Percentiles rank a stretch among this genome's conserved stretches.
These are phyloP conservation scores for Bostrychus sinensis DNA, from an alignment of 2,113 vertebrate species.

Conservation along the genomic window DNA sequence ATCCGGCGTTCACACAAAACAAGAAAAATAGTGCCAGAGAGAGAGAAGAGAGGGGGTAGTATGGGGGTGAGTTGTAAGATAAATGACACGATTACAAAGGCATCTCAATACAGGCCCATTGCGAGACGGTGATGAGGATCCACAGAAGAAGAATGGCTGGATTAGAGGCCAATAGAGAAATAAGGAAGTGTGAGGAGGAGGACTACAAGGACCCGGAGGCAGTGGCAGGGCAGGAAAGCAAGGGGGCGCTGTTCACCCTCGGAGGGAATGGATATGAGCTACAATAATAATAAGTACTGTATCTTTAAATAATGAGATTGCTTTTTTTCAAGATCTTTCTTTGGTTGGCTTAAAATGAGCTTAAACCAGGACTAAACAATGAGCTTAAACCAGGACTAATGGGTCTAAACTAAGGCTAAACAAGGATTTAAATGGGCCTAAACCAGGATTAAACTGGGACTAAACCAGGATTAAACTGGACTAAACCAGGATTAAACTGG, in stretches of 20 bases:
- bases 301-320: no score
- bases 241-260: conserved; percentile 72
- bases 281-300: no score
- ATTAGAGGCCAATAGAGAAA: conserved; percentile 59
- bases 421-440: no score
- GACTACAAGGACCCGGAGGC: conserved; percentile 22
- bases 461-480: no score
- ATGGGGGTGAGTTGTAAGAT: conserved; percentile 56
- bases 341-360: no score
- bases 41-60: conserved; percentile 32
- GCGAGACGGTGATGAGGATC: conserved; percentile 41
- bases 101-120: conserved; percentile 59
- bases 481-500: no score
- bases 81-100: conserved; percentile 70
- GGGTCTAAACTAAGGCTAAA: no score
- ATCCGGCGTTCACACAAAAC: conserved; percentile 66
- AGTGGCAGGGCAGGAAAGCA: conserved; percentile 46
- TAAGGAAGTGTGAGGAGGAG: conserved; percentile 34
- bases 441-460: no score
- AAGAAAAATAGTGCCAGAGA: conserved; percentile 47
- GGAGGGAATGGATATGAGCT: conserved; percentile 2
- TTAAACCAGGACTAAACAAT: no score
- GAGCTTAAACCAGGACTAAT: no score
- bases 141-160: conserved; percentile 70
- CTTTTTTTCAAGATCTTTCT: no score